These are phyloP conservation scores for Hylia prasina DNA, from an alignment of 2,113 vertebrate species.

Conservation along the genomic window DNA sequence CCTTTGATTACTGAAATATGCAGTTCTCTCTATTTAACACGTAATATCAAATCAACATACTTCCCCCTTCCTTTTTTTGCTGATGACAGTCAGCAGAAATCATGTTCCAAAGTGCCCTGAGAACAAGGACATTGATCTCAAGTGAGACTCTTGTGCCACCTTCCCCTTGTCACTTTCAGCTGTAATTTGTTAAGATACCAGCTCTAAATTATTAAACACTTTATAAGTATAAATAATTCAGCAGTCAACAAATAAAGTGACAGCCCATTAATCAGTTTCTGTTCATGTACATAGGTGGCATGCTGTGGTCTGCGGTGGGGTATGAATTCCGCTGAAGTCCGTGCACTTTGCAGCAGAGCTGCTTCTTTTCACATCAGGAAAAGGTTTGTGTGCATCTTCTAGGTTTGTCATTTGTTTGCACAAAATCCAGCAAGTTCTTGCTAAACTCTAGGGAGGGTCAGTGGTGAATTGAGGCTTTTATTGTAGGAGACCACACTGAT, in stretches of 20 bases:
- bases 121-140: constrained; percentile 71
- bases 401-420: background rate
- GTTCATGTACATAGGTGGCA: constrained; percentile 60
- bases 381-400: background rate
- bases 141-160: constrained; percentile 67
- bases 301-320: constrained; percentile 35
- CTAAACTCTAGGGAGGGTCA: background rate
- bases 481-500: background rate
- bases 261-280: constrained; percentile 88
- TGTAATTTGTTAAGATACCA: constrained; percentile 84
- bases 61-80: constrained; percentile 43
- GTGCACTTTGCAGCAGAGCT: background rate
- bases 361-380: background rate
- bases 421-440: background rate
- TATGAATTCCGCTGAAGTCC: constrained; percentile 56
- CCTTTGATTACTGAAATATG: constrained; percentile 67
- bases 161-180: constrained; percentile 77
- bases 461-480: background rate
- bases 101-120: constrained; percentile 57
- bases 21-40: constrained; percentile 58
- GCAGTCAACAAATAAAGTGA: constrained; percentile 87
- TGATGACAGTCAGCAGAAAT: constrained; percentile 73
- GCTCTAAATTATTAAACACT: constrained; percentile 89
- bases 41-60: constrained; percentile 57
- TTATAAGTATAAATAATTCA: constrained; percentile 93